Percentiles rank a stretch among this genome's conserved stretches.
Conservation (phyloP, 2,797 vertebrate species). For the Thamnophis elegans region DNA sequence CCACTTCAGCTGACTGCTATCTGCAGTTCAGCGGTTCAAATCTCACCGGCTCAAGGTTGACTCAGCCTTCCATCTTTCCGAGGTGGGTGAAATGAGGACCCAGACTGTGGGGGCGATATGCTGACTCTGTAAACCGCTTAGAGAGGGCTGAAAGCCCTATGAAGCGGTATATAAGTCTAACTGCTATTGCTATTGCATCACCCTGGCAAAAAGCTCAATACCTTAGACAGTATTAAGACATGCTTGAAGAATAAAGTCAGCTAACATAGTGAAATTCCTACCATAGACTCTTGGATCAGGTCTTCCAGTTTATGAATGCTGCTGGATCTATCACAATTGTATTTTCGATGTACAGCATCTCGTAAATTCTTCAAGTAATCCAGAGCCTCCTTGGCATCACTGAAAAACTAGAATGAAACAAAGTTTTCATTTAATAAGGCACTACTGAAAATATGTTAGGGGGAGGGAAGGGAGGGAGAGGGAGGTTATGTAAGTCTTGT, state of each 20-base stretch:
- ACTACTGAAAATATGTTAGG: not conserved
- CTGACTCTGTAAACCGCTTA: no score
- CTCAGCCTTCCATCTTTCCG: no score
- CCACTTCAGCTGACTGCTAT: no score
- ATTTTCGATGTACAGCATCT: slow-evolving; percentile 91
- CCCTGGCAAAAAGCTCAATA: not conserved
- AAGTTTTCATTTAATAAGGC: slow-evolving; percentile 15
- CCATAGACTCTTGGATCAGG: slow-evolving; percentile 97
- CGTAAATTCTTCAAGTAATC: slow-evolving; percentile 92
- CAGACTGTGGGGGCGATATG: no score
- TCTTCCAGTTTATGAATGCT: slow-evolving; percentile 92
- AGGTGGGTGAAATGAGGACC: no score
- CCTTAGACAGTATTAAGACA: not conserved
- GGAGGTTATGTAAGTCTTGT: not conserved
- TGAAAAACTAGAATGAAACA: slow-evolving; percentile 84
- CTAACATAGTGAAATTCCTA: slow-evolving; percentile 59
- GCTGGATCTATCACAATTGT: slow-evolving; percentile 89
- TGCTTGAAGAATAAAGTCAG: not conserved
- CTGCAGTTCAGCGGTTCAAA: no score
- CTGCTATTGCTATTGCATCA: no score
- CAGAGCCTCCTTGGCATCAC: slow-evolving; percentile 90
- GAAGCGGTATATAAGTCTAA: no score
- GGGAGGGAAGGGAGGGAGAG: no score
- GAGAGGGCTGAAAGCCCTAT: no score
- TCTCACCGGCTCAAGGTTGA: no score